phyloP scores from a whole-genome alignment of 2,797 vertebrate genomes.

The Taeniopygia guttata region DNA sequence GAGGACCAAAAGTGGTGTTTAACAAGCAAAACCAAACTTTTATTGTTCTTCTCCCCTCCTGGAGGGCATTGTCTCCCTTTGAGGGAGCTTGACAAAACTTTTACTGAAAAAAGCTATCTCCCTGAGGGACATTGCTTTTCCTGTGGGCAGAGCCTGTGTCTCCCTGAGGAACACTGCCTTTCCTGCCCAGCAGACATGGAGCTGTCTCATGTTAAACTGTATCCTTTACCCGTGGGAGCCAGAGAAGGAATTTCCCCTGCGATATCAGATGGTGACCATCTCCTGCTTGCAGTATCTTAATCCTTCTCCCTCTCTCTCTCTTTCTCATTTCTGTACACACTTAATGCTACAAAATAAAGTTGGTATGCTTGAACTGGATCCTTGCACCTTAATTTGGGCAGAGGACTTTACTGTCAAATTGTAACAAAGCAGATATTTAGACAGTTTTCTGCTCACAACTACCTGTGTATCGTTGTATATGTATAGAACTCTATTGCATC shows the following conservation, averaged over 20 bases:
- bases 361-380: background rate
- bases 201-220: background rate
- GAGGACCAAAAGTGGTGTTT: background rate
- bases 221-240: background rate
- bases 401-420: background rate
- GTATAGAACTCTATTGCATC: background rate
- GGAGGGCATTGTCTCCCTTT: background rate
- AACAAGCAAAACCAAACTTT: background rate
- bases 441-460: background rate
- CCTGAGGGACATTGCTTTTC: background rate
- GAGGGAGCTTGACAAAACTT: background rate
- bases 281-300: background rate
- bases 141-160: background rate
- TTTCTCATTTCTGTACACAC: background rate
- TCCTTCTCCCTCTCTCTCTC: background rate
- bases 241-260: background rate
- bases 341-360: background rate
- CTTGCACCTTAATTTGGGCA: background rate
- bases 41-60: background rate
- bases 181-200: background rate
- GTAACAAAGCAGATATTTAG: background rate
- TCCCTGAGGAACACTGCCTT: background rate
- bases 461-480: rapidly evolving
- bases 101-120: no score
- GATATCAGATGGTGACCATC: background rate